Base-by-base conservation (phyloP, 2,113 vertebrate genomes). In the Nyctereutes procyonoides region DNA sequence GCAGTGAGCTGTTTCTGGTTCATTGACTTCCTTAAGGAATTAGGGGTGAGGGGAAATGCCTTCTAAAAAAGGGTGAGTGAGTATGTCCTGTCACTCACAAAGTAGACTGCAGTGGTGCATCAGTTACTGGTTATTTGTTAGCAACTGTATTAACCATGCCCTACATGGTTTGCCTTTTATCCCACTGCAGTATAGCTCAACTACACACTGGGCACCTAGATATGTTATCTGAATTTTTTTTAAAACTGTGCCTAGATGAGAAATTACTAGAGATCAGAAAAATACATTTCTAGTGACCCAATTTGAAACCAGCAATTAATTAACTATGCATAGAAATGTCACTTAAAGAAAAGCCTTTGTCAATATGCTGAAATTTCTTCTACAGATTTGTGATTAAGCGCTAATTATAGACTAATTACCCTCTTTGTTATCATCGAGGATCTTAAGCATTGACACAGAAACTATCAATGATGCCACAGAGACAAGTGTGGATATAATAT, bases 341-440 rank as follows among this genome's bases (percentile, higher is more conserved):
- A 97, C 76, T 98, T 98, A 97, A 97, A 87, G 80, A 97, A 98
- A 97, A 98, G 93, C 65, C 51, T 83, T 97, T 98, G 98, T 98
- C 98, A 98, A 98, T 98, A 98, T 98, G 97, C 98, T 98, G 98
- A 98, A 98, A 97, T 95, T 97, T 97, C 95, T 98, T 98, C 98
- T 98, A 98, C 98, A 98, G 98, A 99, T 99, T 98, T 98, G 97
- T 98, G 96, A 98, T 98, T 99, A 98, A 98, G 91, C 98, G 97
- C 92, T 98, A 98, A 98, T 98, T 99, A 98, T 98, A 98, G 97
- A 97, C 96, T 98, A 99, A 99, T 99, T 98, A 98, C 88, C 90
- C 88, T 97, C 86, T 98, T 98, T 74, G 86, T 98, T 98, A 97
- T 97, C 97, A 96, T 93, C 91, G 65, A 98, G 63, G 82, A 98